Evolutionary conservation across 2,888 invertebrate genomes (phyloP), one percentile per base, ranked within the genome.

Genomic region (Oligia strigilis): DNA sequence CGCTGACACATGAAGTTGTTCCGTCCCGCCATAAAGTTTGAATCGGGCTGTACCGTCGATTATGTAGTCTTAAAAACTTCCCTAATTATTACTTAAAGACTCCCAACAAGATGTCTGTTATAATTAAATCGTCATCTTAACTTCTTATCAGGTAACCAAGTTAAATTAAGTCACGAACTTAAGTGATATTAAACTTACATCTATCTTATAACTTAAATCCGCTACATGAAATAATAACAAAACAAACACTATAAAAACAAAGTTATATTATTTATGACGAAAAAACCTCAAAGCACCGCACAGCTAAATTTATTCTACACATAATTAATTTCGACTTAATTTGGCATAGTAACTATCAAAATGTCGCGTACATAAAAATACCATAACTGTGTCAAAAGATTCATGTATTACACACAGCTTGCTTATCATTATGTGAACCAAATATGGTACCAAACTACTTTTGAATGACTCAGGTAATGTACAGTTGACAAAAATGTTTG

Each of bases 371-470:
- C 19, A 62, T 73, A 77, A 83, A 80, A 80, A 76, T 69, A 72
- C 46, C 66, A 73, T 72, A 80, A 72, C 13, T 66, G 23, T 72
- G n/a, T 23, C 23, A 72, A 75, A 73, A 77, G n/a, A 79, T 81
- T 75, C 40, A 75, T 80, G 72, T 79, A 71, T 72, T 52, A 74
- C 65, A 67, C 77, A 78, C 81, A 60, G 70, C 60, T 65, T 52
- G 65, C 65, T 70, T 80, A 81, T 74, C 75, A 80, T 85, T 84
- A 86, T 64, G 70, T 72, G 46, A 70, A 67, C 80, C 82, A 72
- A 77, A 85, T 82, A 87, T 67, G 81, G 86, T 64, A 72, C 14
- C 36, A 29, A 78, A 70, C 78, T 49, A 79, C 46, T 76, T 86
- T 82, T 75, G 75, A 83, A 83, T 83, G 83, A 88, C 72, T 82